phyloP scores from a whole-genome alignment of 2,888 invertebrate genomes.

The Spodoptera exigua region DNA sequence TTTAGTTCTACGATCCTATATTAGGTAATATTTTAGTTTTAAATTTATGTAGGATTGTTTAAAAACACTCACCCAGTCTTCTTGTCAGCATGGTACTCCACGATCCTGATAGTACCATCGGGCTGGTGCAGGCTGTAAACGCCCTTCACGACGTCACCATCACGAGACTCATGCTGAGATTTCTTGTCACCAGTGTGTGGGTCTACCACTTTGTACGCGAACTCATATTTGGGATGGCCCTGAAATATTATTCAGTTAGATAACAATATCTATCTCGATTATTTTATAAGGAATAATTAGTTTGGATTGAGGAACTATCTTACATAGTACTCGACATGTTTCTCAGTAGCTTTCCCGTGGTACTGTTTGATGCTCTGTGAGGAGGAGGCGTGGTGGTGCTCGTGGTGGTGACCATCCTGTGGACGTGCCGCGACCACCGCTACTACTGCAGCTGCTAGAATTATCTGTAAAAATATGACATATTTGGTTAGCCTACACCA shows the following conservation, averaged over 20 bases:
- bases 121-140: conserved; percentile 87
- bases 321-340: conserved; percentile 53
- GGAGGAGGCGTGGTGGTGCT: conserved; percentile 62
- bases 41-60: background rate
- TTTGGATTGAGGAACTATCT: background rate
- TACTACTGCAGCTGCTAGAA: conserved; percentile 1
- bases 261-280: too few species aligned
- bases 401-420: conserved; percentile 35
- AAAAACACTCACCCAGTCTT: conserved; percentile 59
- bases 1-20: too few species aligned
- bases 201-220: conserved; percentile 82
- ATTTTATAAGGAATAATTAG: too few species aligned
- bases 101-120: conserved; percentile 83
- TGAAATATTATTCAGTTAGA: background rate
- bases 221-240: conserved; percentile 67
- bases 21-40: too few species aligned
- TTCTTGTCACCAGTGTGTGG: conserved; percentile 83
- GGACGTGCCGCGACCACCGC: conserved; percentile 9
- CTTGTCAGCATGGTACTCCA: conserved; percentile 83
- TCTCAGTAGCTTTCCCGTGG: conserved; percentile 58
- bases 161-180: conserved; percentile 79
- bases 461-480: conserved; percentile 2
- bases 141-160: conserved; percentile 88
- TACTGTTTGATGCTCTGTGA: conserved; percentile 70
- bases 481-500: too few species aligned